Evolutionary conservation across 1,140 invertebrate species (phyloP).

Genomic region (Heliconius nattereri): DNA sequence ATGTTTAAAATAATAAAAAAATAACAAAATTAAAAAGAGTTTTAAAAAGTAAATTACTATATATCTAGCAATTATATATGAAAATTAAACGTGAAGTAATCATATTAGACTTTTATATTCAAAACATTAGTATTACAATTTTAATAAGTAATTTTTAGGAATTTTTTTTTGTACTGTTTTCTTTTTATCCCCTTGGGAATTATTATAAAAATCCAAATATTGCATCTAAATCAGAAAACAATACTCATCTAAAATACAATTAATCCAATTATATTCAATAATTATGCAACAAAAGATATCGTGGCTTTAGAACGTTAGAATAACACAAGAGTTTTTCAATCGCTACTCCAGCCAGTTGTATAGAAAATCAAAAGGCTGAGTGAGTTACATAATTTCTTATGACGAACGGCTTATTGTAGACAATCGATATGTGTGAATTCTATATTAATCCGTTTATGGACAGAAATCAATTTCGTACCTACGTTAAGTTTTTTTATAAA

Average conservation of each 20-base stretch:
- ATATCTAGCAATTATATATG: too few relatives aligned
- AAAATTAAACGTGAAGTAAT: too few relatives aligned
- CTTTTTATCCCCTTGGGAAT: not conserved
- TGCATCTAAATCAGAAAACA: not conserved
- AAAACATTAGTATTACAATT: too few relatives aligned
- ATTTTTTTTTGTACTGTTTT: too few relatives aligned
- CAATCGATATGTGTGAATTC: conserved; percentile 17
- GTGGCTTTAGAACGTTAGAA: not conserved
- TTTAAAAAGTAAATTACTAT: too few relatives aligned
- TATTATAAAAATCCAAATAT: too few relatives aligned
- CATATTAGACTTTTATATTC: too few relatives aligned
- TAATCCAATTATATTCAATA: not conserved
- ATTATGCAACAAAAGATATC: not conserved
- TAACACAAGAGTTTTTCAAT: conserved; percentile 19
- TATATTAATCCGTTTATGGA: not conserved
- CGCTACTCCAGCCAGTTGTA: conserved; percentile 7
- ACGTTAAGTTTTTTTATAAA: not conserved
- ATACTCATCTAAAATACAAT: not conserved
- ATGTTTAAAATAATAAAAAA: too few relatives aligned
- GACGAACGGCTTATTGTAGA: not conserved
- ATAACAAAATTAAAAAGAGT: too few relatives aligned
- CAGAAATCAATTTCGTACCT: not conserved
- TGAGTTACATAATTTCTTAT: conserved; percentile 23
- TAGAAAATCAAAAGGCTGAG: conserved; percentile 20
- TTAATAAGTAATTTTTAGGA: too few relatives aligned